Conservation (phyloP, 2,113 vertebrate genomes). For the Morone chrysops region DNA sequence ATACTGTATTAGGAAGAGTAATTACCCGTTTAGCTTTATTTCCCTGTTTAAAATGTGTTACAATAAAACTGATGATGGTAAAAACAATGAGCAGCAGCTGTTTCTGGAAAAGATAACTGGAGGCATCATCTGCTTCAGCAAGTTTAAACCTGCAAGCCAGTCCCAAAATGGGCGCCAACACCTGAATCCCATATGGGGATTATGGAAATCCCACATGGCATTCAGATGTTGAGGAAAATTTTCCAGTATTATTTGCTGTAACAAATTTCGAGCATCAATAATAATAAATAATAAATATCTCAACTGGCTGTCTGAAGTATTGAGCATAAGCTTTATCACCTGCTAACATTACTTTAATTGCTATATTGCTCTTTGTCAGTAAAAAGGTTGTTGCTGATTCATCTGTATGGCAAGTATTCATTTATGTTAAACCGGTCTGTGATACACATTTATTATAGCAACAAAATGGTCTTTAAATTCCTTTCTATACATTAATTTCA, state of each 20-base stretch:
- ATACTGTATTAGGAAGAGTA: not conserved
- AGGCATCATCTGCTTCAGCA: not conserved
- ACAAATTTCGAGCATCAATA: not conserved
- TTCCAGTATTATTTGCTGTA: not conserved
- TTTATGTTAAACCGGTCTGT: not conserved
- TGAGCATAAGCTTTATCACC: not conserved
- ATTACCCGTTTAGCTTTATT: not conserved
- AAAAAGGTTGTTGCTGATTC: not conserved
- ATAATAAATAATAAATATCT: no score
- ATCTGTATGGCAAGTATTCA: not conserved
- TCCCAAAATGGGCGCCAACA: not conserved
- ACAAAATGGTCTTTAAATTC: not conserved
- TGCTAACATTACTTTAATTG: not conserved
- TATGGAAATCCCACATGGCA: not conserved
- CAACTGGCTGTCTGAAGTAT: not conserved
- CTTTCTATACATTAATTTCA: no score
- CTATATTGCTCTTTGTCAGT: not conserved
- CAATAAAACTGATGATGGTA: not conserved
- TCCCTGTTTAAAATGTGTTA: not conserved
- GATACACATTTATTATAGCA: no score
- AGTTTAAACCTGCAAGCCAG: slow-evolving; percentile 13
- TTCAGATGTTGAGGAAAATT: not conserved
- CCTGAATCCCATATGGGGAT: not conserved
- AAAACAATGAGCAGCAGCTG: not conserved
- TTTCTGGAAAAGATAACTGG: slow-evolving; percentile 4